Evolutionary conservation across 2,797 vertebrate genomes (phyloP), one percentile per base, ranked within the genome.

Genomic region (Apodemus agrarius): DNA sequence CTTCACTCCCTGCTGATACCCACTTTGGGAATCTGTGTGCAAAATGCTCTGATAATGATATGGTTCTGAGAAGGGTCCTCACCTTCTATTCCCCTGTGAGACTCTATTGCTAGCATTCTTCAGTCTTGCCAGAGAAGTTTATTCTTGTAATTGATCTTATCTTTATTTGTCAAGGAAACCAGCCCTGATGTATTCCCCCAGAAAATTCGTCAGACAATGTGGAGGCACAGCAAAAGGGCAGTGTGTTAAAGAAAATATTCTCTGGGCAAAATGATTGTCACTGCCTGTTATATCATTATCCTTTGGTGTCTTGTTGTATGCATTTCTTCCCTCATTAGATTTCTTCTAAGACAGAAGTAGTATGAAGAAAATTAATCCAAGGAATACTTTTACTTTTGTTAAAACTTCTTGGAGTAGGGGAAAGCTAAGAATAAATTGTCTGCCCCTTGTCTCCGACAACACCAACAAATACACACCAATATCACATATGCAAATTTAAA

Each of bases 161-260:
- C 93, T 94, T 89, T 96, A 93, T 74, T 90, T 46, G 54, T 95
- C 93, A 93, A 93, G 95, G 93, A 91, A 96, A 90, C 17, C 37
- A 52, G 31, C 91, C 67, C 91, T 17, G 46, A 79, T 22, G 80
- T 75, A 92, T 94, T 85, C 43, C 94, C 94, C 84, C 89, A 93
- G 59, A 96, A 98, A 87, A 76, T 29, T 95, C 75, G 49, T 87
- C 54, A 86, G 75, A 83, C 84, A 96, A 95, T n/a, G 92, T 4
- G 61, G 90, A 94, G 76, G 26, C 46, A 63, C 65, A 94, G 59
- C 34, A 93, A 97, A 97, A 97, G 83, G 76, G 21, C 69, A 93
- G n/a, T 9, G 24, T 90, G 72, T 91, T 96, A 93, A 96, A 84
- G 40, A 65, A 89, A 92, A 82, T 91, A 91, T 93, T 90, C 92